A percentile compares a stretch with the other conserved stretches of the same genome.
phyloP scores from a whole-genome alignment of 2,888 invertebrate genomes.

The Parnassius glacialis region DNA sequence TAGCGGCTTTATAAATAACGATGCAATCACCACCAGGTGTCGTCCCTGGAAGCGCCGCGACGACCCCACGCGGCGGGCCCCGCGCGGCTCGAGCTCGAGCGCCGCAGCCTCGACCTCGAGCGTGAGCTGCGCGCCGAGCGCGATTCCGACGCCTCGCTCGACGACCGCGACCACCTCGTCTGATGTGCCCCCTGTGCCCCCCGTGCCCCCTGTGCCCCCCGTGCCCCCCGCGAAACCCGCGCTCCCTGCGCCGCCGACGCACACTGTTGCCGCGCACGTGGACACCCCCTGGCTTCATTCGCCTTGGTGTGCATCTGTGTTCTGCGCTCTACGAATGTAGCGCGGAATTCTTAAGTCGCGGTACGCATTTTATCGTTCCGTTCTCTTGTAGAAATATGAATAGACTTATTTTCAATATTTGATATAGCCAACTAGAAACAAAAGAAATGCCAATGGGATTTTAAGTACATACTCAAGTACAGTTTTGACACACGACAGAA shows the following conservation, averaged over 20 bases:
- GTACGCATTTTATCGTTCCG: no score
- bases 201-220: constrained; percentile 2
- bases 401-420: no score
- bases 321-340: constrained; percentile 16
- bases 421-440: no score
- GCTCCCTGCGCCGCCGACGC: constrained; percentile 1
- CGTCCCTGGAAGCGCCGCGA: constrained; percentile 63
- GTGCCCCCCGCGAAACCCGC: neutral
- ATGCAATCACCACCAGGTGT: constrained; percentile 50
- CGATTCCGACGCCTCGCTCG: constrained; percentile 70
- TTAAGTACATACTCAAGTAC: constrained; percentile 22
- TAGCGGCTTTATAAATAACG: no score
- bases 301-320: constrained; percentile 9
- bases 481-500: constrained; percentile 7
- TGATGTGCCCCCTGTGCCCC: constrained; percentile 40
- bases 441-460: no score
- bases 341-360: neutral
- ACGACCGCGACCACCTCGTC: constrained; percentile 73
- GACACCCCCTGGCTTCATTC: constrained; percentile 13
- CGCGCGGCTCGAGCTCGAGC: constrained; percentile 69
- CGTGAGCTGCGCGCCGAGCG: constrained; percentile 69
- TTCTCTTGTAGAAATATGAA: no score
- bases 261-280: constrained; percentile 14
- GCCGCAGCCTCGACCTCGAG: constrained; percentile 76
- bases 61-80: constrained; percentile 41